A percentile compares a stretch with the other conserved stretches of the same genome.
phyloP scores from a whole-genome alignment of 2,797 vertebrate species.

The Enteromius thamalakanensis region DNA sequence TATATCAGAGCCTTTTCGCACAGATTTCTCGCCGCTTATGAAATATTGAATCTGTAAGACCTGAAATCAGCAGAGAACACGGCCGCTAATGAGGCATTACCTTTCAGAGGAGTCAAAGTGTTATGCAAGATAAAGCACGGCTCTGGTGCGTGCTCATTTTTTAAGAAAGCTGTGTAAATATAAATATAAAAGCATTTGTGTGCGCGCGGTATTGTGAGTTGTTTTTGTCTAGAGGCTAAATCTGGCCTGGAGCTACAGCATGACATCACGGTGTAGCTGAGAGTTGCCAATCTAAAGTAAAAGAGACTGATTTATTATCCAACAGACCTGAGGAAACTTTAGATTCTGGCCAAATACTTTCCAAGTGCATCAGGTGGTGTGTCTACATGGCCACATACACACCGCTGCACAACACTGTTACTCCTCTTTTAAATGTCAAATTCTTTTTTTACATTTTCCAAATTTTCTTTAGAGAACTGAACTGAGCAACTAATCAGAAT shows the following conservation, averaged over 20 bases:
- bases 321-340: constrained; percentile 79
- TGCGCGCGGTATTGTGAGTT: neutral
- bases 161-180: constrained; percentile 34
- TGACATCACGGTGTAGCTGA: constrained; percentile 26
- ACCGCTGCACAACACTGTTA: neutral
- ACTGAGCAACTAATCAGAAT: neutral
- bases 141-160: constrained; percentile 57
- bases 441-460: no score
- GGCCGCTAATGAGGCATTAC: constrained; percentile 71
- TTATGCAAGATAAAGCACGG: constrained; percentile 70
- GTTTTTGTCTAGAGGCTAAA: constrained; percentile 2
- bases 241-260: constrained; percentile 34
- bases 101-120: constrained; percentile 65
- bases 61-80: constrained; percentile 74
- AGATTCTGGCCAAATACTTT: constrained; percentile 89
- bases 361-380: constrained; percentile 75
- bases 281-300: constrained; percentile 69
- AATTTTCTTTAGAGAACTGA: neutral
- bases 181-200: constrained; percentile 14
- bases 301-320: constrained; percentile 89
- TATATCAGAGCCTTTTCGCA: constrained; percentile 67
- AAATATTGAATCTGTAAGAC: constrained; percentile 71
- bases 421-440: no score
- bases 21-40: constrained; percentile 66
- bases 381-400: constrained; percentile 24